phyloP scores from a whole-genome alignment of 2,888 invertebrate species.

The Apamea monoglypha region DNA sequence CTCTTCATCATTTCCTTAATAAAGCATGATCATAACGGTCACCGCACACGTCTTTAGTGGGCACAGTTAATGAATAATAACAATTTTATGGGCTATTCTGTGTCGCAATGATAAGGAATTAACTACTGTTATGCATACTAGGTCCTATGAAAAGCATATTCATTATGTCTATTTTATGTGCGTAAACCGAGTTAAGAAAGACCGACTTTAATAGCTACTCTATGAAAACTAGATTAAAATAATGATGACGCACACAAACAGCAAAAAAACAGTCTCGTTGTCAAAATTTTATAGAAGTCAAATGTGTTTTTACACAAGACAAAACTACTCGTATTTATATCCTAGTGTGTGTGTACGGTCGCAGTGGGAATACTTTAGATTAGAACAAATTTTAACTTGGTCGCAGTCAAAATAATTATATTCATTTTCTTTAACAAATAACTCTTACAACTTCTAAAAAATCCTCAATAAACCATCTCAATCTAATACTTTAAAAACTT shows the following conservation, averaged over 20 bases:
- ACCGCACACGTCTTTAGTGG: neutral
- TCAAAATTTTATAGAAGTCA: neutral
- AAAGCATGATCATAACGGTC: neutral
- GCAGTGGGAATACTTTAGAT: neutral
- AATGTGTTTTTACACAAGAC: neutral
- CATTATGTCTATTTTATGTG: slow-evolving; percentile 18
- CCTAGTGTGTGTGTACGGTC: neutral
- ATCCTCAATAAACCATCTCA: slow-evolving; percentile 8
- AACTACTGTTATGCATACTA: slow-evolving; percentile 27
- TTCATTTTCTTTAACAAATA: neutral
- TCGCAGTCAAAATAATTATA: neutral
- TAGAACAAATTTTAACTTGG: neutral
- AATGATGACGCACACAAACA: neutral
- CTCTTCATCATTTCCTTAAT: neutral
- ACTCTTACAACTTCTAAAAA: neutral
- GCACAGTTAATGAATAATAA: slow-evolving; percentile 34
- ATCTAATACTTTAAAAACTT: slow-evolving; percentile 25
- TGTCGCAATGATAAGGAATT: slow-evolving; percentile 30
- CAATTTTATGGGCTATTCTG: slow-evolving; percentile 36
- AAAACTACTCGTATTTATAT: neutral
- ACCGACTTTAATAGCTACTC: neutral
- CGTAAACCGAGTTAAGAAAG: neutral
- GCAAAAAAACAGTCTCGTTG: neutral
- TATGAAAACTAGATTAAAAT: neutral
- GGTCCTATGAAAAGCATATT: slow-evolving; percentile 2